Base-by-base conservation (phyloP, 1,140 invertebrate genomes). In the Conus betulinus region DNA sequence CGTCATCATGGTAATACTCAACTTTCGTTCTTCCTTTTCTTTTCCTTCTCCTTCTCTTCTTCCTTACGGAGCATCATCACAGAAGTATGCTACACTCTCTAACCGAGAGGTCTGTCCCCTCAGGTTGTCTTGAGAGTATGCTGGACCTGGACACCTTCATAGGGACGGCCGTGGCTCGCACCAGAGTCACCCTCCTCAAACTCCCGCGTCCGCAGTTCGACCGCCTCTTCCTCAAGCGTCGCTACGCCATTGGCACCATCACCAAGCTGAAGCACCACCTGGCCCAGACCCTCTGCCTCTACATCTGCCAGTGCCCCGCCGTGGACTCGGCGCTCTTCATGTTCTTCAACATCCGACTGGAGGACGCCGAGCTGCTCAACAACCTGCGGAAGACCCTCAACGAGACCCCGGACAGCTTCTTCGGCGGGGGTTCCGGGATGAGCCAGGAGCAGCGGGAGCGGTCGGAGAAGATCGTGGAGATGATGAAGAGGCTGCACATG, bases 401-500 rank as follows among this genome's bases (percentile, higher is more conserved):
- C 27, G 52, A 63, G 15, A 17, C 57, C 15, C 52, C 27, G 52
- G 57, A 63, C 52, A 10, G 20, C 52, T 8, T 25, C 11, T 67
- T 23, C 6, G 39, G n/a, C 17, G 23, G 6, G 7, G 60, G 67
- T n/a, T 13, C 67, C 67, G 67, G 67, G 1, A 39, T 3, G 39
- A 7, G 88, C 82, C 20, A 63, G 67, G 39, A 55, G 51, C 25
- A 53, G 71, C 60, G 84, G 63, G 15, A 39, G 55, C 63, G 85
- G 60, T 87, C 20, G 71, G 86, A 25, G 20, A 7, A 20, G 55
- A 71, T 23, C 5, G 71, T 53, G n/a, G 88, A 84, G 27, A 53
- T 91, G 39, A 63, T 91, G 87, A 91, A 91, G 86, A 57, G 88
- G 17, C 86, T 91, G 51, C 90, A 91, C 89, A 90, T 91, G 89